These are phyloP conservation scores for Synanthedon tipuliformis DNA, from an alignment of 2,888 invertebrate genomes.

Conservation along the genomic window DNA sequence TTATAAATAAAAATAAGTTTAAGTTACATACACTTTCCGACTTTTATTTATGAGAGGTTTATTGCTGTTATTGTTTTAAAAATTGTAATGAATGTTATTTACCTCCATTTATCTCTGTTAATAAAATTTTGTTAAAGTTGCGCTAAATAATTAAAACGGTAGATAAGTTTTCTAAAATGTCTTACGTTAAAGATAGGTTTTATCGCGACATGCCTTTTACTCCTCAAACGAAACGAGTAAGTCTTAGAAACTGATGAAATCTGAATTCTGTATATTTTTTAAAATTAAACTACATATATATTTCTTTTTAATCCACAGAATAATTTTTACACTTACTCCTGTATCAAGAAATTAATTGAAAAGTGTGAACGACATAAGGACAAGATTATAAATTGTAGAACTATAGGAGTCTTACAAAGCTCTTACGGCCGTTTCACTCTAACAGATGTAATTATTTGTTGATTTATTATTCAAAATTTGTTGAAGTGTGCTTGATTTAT, in stretches of 20 bases:
- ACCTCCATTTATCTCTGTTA: too few species aligned
- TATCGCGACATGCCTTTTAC: constrained; percentile 30
- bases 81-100: too few species aligned
- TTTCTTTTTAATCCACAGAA: constrained; percentile 20
- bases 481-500: background rate
- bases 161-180: constrained; percentile 10
- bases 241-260: constrained; percentile 3
- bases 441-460: constrained; percentile 23
- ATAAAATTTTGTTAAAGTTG: too few species aligned
- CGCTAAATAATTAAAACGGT: too few species aligned
- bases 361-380: constrained; percentile 19
- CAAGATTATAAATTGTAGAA: constrained; percentile 30
- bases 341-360: constrained; percentile 20
- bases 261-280: background rate
- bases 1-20: too few species aligned
- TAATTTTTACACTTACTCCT: constrained; percentile 33
- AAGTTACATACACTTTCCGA: too few species aligned
- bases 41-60: too few species aligned
- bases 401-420: constrained; percentile 43
- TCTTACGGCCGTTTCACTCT: constrained; percentile 34
- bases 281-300: background rate
- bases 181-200: constrained; percentile 15
- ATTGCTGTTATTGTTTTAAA: too few species aligned
- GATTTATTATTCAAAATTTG: background rate
- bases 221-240: constrained; percentile 26